These are phyloP conservation scores for Lepidocyrtoides sp. DNA, from an alignment of 2,888 invertebrate species.

Conservation along the genomic window DNA sequence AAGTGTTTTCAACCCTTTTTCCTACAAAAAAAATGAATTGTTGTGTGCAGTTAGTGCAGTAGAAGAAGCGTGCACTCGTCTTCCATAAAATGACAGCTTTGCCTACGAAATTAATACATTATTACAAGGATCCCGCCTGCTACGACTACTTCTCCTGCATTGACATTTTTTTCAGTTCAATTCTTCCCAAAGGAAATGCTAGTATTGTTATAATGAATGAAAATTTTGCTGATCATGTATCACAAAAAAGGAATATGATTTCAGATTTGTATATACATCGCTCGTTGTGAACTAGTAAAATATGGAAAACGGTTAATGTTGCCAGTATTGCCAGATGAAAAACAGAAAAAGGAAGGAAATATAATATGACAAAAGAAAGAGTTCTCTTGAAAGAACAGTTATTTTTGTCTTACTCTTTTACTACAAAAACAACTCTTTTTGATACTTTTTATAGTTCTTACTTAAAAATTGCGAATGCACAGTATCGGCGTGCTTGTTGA, in stretches of 20 bases:
- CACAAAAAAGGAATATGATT: neutral
- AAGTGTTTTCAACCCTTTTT: slow-evolving; percentile 47
- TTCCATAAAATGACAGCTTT: neutral
- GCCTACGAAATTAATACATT: slow-evolving; percentile 55
- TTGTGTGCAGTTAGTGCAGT: neutral
- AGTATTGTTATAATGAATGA: slow-evolving; percentile 38
- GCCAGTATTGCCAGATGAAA: no score
- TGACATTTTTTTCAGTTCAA: slow-evolving; percentile 53
- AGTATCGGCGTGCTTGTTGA: neutral
- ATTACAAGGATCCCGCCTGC: slow-evolving; percentile 77
- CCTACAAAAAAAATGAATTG: neutral
- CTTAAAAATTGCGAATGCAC: neutral
- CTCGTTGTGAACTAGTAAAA: neutral
- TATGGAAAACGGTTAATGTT: neutral
- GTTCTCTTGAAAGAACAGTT: neutral
- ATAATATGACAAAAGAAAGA: neutral
- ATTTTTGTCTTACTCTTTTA: neutral
- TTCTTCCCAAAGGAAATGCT: slow-evolving; percentile 66
- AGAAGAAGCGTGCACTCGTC: slow-evolving; percentile 8
- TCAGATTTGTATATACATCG: no score
- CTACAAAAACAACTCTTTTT: neutral
- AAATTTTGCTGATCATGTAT: neutral
- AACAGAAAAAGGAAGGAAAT: no score
- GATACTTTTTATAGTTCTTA: neutral
- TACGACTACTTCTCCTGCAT: slow-evolving; percentile 32